These are phyloP conservation scores for Chelonia mydas DNA, from an alignment of 2,797 vertebrate genomes.

Conservation along the genomic window DNA sequence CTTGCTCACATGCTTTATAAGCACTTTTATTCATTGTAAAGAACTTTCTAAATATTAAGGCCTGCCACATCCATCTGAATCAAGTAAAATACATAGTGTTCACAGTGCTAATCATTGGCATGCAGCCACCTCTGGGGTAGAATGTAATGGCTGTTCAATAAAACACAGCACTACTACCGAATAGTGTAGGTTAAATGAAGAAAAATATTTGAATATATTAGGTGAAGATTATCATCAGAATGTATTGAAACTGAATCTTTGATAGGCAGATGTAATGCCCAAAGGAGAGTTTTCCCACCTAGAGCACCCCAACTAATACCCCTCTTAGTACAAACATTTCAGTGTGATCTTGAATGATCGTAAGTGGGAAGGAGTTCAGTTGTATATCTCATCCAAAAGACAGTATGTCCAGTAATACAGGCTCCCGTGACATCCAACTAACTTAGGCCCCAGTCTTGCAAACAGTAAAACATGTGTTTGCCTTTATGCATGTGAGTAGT, in stretches of 20 bases:
- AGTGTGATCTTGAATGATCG: not conserved
- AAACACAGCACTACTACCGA: not conserved
- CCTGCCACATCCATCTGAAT: not conserved
- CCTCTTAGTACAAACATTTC: rapidly evolving
- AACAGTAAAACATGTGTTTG: not conserved
- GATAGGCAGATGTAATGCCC: not conserved
- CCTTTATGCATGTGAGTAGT: not conserved
- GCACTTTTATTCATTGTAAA: not conserved
- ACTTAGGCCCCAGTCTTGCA: not conserved
- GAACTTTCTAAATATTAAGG: not conserved
- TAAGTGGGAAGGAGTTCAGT: rapidly evolving
- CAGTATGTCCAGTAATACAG: not conserved
- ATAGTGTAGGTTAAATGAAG: not conserved
- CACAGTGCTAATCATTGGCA: not conserved
- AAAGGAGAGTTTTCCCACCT: not conserved
- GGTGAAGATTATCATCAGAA: not conserved
- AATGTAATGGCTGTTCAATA: not conserved
- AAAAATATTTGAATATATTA: not conserved
- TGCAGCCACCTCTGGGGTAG: not conserved
- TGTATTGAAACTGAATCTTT: not conserved
- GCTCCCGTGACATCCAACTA: not conserved
- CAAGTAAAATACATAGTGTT: not conserved
- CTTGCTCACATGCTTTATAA: not conserved
- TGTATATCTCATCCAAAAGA: rapidly evolving
- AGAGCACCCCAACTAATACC: not conserved